A percentile compares a stretch with the other conserved stretches of the same genome.
These are phyloP conservation scores for Pachypanchax playfairii DNA, from an alignment of 2,113 vertebrate species.

Conservation along the genomic window DNA sequence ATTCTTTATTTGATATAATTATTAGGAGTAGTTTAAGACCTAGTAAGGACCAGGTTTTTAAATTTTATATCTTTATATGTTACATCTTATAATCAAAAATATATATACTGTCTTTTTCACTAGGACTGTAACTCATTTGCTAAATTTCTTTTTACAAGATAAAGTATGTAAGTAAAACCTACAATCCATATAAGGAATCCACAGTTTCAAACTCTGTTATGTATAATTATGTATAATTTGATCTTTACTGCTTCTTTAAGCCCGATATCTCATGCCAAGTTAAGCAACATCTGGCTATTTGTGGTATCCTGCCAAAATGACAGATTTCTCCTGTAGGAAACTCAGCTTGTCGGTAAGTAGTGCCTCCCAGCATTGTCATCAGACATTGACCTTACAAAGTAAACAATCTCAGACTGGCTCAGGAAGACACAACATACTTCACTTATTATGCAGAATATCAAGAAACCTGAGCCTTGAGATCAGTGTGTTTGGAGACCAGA, in stretches of 20 bases:
- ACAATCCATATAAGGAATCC: background rate
- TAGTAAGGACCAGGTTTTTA: no score
- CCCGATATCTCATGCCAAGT: background rate
- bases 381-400: constrained; percentile 24
- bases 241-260: background rate
- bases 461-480: background rate
- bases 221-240: background rate
- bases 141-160: background rate
- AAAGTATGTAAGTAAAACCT: background rate
- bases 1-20: no score
- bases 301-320: background rate
- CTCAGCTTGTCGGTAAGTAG: constrained; percentile 4
- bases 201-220: background rate
- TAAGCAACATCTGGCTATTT: background rate
- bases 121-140: no score
- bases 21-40: no score
- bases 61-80: no score
- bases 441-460: constrained; percentile 18
- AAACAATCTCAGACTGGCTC: constrained; percentile 40
- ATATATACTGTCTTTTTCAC: no score
- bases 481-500: background rate
- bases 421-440: constrained; percentile 23
- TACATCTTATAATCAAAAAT: no score
- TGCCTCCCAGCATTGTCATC: constrained; percentile 24
- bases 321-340: constrained; percentile 1